Conservation (phyloP, 2,888 invertebrate genomes). For the Apodemia hepburni region DNA sequence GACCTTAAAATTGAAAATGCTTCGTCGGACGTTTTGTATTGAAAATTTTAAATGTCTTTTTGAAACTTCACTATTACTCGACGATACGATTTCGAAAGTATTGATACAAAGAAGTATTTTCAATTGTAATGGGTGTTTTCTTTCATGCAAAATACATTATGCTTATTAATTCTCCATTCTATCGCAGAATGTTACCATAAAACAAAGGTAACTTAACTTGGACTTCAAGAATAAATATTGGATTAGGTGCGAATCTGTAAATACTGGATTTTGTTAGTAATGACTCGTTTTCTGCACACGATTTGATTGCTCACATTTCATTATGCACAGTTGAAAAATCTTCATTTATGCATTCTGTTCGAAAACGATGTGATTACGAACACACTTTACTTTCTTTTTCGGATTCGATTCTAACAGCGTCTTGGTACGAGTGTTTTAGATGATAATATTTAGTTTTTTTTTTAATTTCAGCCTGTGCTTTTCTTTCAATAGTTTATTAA, state of each 20-base stretch:
- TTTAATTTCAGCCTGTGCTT: conserved; percentile 35
- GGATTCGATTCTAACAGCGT: conserved; percentile 70
- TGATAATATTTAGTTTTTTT: conserved; percentile 53
- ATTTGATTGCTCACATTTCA: conserved; percentile 19
- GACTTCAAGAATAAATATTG: conserved; percentile 80
- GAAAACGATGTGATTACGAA: conserved; percentile 50
- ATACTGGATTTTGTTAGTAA: conserved; percentile 51
- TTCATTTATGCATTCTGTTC: conserved; percentile 29
- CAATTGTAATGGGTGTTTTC: conserved; percentile 11
- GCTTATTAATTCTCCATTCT: conserved; percentile 70
- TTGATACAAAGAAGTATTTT: conserved; percentile 5
- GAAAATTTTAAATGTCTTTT: not conserved
- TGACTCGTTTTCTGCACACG: conserved; percentile 44
- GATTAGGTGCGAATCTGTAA: conserved; percentile 72
- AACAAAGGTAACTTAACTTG: conserved; percentile 52
- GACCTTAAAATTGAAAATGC: conserved; percentile 9
- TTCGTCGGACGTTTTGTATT: not conserved
- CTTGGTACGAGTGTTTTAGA: conserved; percentile 76
- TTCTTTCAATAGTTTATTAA: not conserved
- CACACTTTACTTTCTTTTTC: conserved; percentile 42
- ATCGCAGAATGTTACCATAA: conserved; percentile 36
- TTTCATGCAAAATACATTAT: conserved; percentile 34
- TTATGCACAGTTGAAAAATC: conserved; percentile 19
- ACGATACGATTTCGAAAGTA: not conserved
- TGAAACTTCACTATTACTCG: not conserved